Evolutionary conservation across 2,113 vertebrate genomes (phyloP), one percentile per base, ranked within the genome.

Genomic region (Dermatemys mawii): DNA sequence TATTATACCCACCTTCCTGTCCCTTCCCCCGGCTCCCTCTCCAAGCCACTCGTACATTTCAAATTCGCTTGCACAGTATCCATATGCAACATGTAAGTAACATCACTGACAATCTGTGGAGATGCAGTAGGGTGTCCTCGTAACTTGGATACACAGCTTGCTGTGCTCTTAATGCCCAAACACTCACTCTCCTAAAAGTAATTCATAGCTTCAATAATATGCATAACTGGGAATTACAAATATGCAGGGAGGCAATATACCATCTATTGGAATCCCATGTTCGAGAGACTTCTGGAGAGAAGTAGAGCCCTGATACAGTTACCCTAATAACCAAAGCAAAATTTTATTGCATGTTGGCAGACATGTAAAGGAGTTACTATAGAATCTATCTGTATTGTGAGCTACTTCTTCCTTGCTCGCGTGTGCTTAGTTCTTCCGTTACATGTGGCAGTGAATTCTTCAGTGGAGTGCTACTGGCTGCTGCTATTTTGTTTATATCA

Each of bases 141-240:
- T 94, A 96, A 90, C 92, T 84, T 84, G 93, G 91, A 95, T 91
- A 88, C 95, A 94, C 96, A 94, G 96, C 96, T 96, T 95, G 90
- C 91, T 97, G 24, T 75, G 70, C 24, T 41, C 96, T 95, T 97
- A 95, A 97, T 96, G 93, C 94, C 95, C 82, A 97, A 96, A 93
- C 92, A 93, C 70, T 95, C 90, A 93, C 95, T 96, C 90, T 94
- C 92, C 91, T 73, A 55, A 88, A 96, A 93, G 54, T 87, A 93
- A 93, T 91, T 92, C 51, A 93, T 78, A 57, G 88, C 91, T 91
- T 63, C 75, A 32, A 6, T 6, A 93, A 91, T 85, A 93, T 5
- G 7, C 35, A 26, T 32, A 92, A 79, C 32, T 8, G 12, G n/a
- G 78, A 76, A 55, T 67, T 3, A 67, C 41, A 54, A 26, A 67